Evolutionary conservation across 2,113 vertebrate species (phyloP), one percentile per base, ranked within the genome.

Genomic region (Oncorhynchus tshawytscha): DNA sequence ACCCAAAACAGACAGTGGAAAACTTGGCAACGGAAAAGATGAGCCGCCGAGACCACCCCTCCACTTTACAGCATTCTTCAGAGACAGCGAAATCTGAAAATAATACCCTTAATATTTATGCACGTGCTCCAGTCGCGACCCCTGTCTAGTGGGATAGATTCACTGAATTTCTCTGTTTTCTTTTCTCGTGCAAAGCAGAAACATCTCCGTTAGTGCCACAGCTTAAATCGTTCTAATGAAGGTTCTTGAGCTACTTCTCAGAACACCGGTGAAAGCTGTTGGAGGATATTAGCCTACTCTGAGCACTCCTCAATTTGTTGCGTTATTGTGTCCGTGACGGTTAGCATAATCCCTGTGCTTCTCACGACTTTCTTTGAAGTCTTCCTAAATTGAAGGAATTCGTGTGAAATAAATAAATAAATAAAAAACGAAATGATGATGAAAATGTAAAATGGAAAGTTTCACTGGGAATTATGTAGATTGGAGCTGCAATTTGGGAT

Each of bases 81-180:
- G 72, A 77, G 68, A 83, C 84, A 85, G 81, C 81, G 66, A 88
- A 88, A 90, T 88, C 84, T 83, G 76, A 81, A 77, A 86, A 91
- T 83, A 87, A 89, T 91, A 76, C 84, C 78, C 81, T 81, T 76
- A 70, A 78, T 88, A 88, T 88, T 90, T 89, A 74, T 75, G 84
- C 89, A 89, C 85, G 77, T 88, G 88, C 85, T 85, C 78, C 85
- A 85, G 88, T 90, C 88, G 83, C 84, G 89, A 86, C 87, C 86
- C 86, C 81, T 39, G 49, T 89, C 79, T 74, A 79, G 84, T 66
- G 85, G 84, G 83, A 83, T 86, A 86, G 81, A 90, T 90, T 89
- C 90, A 90, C 80, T 0, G 54, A 88, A 88, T 85, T 86, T 91
- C 76, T 82, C 59, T 87, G 83, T 91, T 91, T 90, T 88, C 82